A percentile compares a stretch with the other conserved stretches of the same genome.
Conservation (phyloP, 2,797 vertebrate genomes). For the Podarcis siculus region DNA sequence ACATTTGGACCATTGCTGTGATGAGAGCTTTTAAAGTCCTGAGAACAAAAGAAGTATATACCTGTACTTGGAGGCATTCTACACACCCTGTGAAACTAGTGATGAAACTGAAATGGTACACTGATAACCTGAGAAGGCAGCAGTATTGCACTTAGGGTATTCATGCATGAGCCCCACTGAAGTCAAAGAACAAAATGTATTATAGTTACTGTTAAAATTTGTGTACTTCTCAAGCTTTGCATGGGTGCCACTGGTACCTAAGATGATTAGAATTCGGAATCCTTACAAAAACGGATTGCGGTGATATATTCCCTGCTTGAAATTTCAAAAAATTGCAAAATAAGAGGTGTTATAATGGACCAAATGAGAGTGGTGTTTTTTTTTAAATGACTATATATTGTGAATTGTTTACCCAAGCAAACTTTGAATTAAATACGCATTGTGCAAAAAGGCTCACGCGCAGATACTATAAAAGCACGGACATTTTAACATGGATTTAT, state of each 20-base stretch:
- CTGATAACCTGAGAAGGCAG: slow-evolving; percentile 39
- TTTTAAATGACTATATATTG: slow-evolving; percentile 43
- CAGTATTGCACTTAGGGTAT: neutral
- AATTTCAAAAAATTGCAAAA: slow-evolving; percentile 44
- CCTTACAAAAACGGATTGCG: slow-evolving; percentile 49
- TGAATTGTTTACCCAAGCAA: slow-evolving; percentile 53
- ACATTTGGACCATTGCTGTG: neutral
- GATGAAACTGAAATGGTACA: slow-evolving; percentile 3
- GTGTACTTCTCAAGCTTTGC: slow-evolving; percentile 53
- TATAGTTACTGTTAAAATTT: slow-evolving; percentile 33
- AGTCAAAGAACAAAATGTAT: neutral
- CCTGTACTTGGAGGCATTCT: neutral
- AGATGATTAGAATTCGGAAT: slow-evolving; percentile 59
- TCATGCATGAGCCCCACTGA: neutral
- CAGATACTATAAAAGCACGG: neutral
- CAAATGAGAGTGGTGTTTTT: slow-evolving; percentile 38
- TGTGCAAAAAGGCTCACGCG: slow-evolving; percentile 18
- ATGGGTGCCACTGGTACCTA: slow-evolving; percentile 32
- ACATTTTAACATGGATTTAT: slow-evolving; percentile 16
- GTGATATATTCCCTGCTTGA: slow-evolving; percentile 38
- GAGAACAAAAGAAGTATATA: neutral
- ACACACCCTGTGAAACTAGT: slow-evolving; percentile 22
- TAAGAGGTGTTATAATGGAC: slow-evolving; percentile 25
- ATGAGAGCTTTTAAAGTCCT: neutral
- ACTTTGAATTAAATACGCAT: slow-evolving; percentile 51